Base-by-base conservation (phyloP, 2,888 invertebrate genomes). In the Eulithis testata region DNA sequence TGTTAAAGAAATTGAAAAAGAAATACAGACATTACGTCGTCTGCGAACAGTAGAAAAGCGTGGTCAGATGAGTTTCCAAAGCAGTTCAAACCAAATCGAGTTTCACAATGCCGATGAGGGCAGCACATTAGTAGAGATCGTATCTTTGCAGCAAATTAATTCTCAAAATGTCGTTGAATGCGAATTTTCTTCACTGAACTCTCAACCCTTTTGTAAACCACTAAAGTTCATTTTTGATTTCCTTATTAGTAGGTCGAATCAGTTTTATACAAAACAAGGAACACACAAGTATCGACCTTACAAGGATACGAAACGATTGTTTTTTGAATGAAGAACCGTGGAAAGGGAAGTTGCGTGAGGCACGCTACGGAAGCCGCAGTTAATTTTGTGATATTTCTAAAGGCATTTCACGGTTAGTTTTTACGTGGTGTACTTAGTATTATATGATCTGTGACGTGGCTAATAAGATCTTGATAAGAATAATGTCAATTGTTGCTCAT, bases 301-400 rank as follows among this genome's bases (percentile, higher is more conserved):
- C 14, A 0, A 6, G 3, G 2, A 11, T n/a, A 0, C 0, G 21
- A 45, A 44, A 60, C 50, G 51, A 44, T 55, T 55, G 2, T 2
- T 50, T 44, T 64, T 45, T 31, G 31, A n/a, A 6, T 31, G 1
- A 21, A 21, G 2, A 5, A 14, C 11, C 0, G 3, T 31, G 31
- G 31, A 43, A 14, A 27, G 11, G 31, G 12, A 11, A 14, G 36
- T 63, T 40, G 68, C 68, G 62, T 65, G 68, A 31, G 31, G 44
- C 68, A 68, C 65, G 68, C 68, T 11, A 65, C 53, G 55, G 62
- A 55, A 52, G 54, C 61, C 37, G 27, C 56, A 56, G 62, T 53
- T 68, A 59, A 65, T 65, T 64, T n/a, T 14, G 51, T 51, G 62
- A 60, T 63, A 63, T 49, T 60, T 60, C 57, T 44, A 57, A 56